Base-by-base conservation (phyloP, 2,113 vertebrate species). In the Notothenia coriiceps region DNA sequence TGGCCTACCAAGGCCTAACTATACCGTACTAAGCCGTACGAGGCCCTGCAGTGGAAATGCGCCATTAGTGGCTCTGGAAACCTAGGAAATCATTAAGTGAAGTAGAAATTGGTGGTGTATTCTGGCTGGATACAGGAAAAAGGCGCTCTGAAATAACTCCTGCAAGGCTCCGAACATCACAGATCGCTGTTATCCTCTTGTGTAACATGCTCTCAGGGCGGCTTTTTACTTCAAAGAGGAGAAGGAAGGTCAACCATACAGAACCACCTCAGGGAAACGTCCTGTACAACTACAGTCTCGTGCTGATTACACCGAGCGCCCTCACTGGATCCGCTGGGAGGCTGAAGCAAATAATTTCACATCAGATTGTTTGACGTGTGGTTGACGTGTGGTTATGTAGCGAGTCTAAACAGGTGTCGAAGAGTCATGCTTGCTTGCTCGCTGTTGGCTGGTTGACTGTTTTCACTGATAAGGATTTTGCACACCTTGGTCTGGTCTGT, bases 181-280 rank as follows among this genome's bases (percentile, higher is more conserved):
- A 73, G 50, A 65, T n/a, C 40, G 17, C 12, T 29, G 47, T 49
- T 67, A 47, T 56, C 35, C 51, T 50, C 6, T 33, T 4, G 10
- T 43, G 46, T 64, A 50, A 22, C n/a, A 56, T 5, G 6, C 62
- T 66, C 35, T 70, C 12, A 1, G 73, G 33, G 18, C 0, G n/a
- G n/a, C 18, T 70, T 70, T 29, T 52, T 9, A 54, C 40, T 56
- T 64, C 66, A 72, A 64, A 73, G 47, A 10, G 59, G 3, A 6
- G 22, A 40, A 55, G 44, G 54, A 44, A 43, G 60, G 79, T 80
- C 74, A 52, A 10, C 33, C 57, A n/a, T 69, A 70, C 49, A 46
- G 64, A 72, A 17, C 44, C 71, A 47, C 60, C 81, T 61, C 83
- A 43, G 83, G 78, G 65, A 69, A 46, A 79, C 64, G 75, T 67